Base-by-base conservation (phyloP, 2,113 vertebrate genomes). In the Vimba vimba region DNA sequence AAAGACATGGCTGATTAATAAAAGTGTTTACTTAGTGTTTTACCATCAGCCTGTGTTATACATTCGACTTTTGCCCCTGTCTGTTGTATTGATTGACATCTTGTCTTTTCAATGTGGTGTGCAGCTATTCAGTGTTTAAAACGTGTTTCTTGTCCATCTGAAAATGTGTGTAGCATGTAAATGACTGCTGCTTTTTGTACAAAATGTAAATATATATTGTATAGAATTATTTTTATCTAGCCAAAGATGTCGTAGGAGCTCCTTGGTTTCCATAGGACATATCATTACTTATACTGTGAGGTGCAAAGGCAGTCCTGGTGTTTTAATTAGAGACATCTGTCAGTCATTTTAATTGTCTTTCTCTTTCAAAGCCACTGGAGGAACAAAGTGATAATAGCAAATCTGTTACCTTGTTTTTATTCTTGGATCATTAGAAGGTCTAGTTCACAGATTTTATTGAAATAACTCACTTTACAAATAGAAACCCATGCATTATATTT, bases 31-130 rank as follows among this genome's bases (percentile, higher is more conserved):
- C 43, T 57, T 33, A 39, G 3, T 25, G 69, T 60, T 74, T 59
- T 60, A 45, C 11, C 68, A 25, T 85, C 21, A 19, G 13, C 52
- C 50, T 30, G 45, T 77, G 27, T 45, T 43, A 74, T 21, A 76
- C 25, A 39, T 74, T 25, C 17, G 7, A 55, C 30, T 60, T 83
- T 84, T 47, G 8, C 13, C 25, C 47, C 17, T 62, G 39, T 60
- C 50, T 76, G 57, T 62, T 64, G 69, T 84, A 75, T 43, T 84
- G 71, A 84, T 3, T 39, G 23, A 36, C 68, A 73, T 74, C 30
- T 59, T 45, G 69, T 84, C 36, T 60, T 60, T 47, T 71, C 45
- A 59, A 50, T 84, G 55, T 50, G 39, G 45, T 55, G 19, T 77
- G 50, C 75, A 30, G 75, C 75, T 57, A 50, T 50, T 52, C 25